Evolutionary conservation across 2,888 invertebrate species (phyloP).

Genomic region (Germaria angustata): DNA sequence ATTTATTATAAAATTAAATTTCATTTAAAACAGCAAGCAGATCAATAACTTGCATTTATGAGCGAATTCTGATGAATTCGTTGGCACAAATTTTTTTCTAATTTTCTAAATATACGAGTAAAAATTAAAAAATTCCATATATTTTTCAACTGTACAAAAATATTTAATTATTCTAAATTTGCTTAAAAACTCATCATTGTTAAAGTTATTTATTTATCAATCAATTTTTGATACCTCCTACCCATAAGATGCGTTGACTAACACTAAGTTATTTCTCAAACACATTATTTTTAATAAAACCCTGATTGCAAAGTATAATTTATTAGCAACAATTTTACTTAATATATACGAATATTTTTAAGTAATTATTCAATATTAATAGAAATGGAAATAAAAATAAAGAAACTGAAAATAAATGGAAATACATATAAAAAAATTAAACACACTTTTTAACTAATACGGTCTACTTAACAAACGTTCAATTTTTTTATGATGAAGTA

Average conservation of each 20-base stretch:
- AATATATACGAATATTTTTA: not conserved
- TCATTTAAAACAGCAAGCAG: no score
- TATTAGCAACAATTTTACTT: not conserved
- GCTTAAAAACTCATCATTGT: no score
- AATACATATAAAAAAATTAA: constrained; percentile 10
- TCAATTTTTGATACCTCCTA: not conserved
- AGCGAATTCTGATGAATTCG: no score
- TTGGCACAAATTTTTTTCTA: no score
- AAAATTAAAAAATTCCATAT: no score
- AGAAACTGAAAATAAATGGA: constrained; percentile 30
- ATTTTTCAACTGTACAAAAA: no score
- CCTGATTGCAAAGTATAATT: constrained; percentile 5
- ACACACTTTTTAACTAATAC: constrained; percentile 55
- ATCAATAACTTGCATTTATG: no score
- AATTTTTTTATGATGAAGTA: constrained; percentile 1
- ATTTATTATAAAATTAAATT: no score
- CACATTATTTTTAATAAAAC: not conserved
- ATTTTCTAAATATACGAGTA: no score
- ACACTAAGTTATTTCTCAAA: not conserved
- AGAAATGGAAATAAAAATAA: constrained; percentile 11
- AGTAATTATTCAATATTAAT: constrained; percentile 37
- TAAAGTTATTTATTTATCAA: not conserved
- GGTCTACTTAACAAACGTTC: constrained; percentile 61
- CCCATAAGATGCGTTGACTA: not conserved
- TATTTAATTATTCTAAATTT: no score